Evolutionary conservation across 2,797 vertebrate species (phyloP), one percentile per base, ranked within the genome.

Genomic region (Xiphorhynchus erythropygius): DNA sequence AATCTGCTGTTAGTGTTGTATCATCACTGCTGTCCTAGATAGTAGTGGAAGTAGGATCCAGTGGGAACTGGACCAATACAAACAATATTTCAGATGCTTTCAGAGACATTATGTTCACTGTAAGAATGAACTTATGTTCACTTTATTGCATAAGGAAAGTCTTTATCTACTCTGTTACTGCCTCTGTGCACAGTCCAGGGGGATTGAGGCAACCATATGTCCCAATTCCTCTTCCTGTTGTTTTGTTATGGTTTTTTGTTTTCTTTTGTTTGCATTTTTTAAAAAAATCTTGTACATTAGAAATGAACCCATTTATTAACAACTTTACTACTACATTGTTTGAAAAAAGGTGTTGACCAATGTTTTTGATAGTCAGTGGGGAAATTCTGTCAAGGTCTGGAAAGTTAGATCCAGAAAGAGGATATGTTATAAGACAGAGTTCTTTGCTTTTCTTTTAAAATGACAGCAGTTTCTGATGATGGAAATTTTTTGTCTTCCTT

Each of bases 391-490:
- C 49, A 49, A 22, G 15, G 10, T 71, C n/a, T 39, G 24, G 30
- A 71, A 68, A 75, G n/a, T 35, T 42, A 23, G 18, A 70, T 64
- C 22, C 52, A 64, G 28, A 92, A 56, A 47, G 8, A 77, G 2
- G 3, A 27, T 30, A 23, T n/a, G 12, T 55, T 59, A 42, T 32
- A 73, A 67, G 28, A 41, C 19, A 55, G 60, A 79, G 17, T 35
- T 68, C 47, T 69, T 65, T 39, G 9, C 10, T 80, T 47, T 56
- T 55, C 65, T 73, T 83, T 68, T n/a, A 56, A 80, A 87, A 49
- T 2, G 0, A 56, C n/a, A 78, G 24, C 9, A n/a, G 28, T 74
- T 89, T 76, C 46, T 0, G 0, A 10, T 79, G 13, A 28, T 13
- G 35, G 0, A 42, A 47, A 22, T 23, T 18, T 75, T 63, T 74